phyloP scores from a whole-genome alignment of 2,797 vertebrate species.

The Silurus lanzhouensis region DNA sequence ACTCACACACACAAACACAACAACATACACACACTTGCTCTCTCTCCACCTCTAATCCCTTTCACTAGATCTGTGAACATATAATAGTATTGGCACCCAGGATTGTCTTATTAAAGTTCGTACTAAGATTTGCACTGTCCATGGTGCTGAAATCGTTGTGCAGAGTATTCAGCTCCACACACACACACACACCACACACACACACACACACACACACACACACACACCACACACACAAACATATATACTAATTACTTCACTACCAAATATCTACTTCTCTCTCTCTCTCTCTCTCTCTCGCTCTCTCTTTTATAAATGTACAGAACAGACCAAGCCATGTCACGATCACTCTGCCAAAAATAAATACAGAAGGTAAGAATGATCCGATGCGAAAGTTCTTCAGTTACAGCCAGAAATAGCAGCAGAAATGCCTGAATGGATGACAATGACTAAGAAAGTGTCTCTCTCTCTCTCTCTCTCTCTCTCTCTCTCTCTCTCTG shows the following conservation, averaged over 20 bases:
- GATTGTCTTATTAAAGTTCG: not conserved
- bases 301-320: not conserved
- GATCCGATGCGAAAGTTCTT: slow-evolving; percentile 47
- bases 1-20: no score
- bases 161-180: not conserved
- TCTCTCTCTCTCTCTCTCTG: no score
- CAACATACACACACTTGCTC: not conserved
- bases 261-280: not conserved
- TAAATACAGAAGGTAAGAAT: slow-evolving; percentile 28
- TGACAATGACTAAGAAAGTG: no score
- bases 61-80: not conserved
- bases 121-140: not conserved
- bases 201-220: not conserved
- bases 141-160: not conserved
- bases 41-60: no score
- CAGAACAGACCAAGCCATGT: not conserved
- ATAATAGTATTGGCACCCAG: not conserved
- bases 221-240: not conserved
- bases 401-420: slow-evolving; percentile 51
- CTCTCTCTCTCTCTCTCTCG: not conserved
- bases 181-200: not conserved
- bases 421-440: no score
- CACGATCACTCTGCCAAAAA: not conserved
- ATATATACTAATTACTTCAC: not conserved
- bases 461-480: no score